phyloP scores from a whole-genome alignment of 2,888 invertebrate species.

The Polietes domitor region DNA sequence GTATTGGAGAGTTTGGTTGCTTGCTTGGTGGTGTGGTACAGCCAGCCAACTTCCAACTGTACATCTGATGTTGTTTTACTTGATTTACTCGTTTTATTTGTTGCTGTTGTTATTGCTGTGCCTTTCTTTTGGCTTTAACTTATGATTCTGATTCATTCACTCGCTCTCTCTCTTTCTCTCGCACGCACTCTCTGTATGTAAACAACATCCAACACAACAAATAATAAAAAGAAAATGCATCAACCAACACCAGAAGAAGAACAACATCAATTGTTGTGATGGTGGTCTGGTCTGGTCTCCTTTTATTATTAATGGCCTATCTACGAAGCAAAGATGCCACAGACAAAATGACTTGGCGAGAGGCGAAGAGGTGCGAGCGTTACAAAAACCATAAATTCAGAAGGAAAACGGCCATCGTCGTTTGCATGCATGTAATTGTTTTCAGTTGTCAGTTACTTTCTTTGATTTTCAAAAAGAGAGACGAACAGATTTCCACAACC shows the following conservation, averaged over 20 bases:
- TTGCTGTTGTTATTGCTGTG: not conserved
- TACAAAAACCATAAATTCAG: no score
- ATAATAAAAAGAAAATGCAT: not conserved
- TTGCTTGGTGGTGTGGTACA: not conserved
- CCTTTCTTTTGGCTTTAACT: not conserved
- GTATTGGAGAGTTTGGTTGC: not conserved
- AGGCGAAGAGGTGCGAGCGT: no score
- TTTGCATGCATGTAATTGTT: no score
- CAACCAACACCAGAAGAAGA: not conserved
- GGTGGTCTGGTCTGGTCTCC: no score
- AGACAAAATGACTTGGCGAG: no score
- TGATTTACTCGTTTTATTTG: conserved; percentile 48
- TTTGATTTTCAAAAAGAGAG: no score
- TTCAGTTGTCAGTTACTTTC: no score
- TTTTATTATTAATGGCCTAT: no score
- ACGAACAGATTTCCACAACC: no score
- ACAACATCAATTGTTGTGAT: no score
- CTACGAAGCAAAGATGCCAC: no score
- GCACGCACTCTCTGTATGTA: not conserved
- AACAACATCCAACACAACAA: not conserved
- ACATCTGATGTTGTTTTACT: conserved; percentile 45
- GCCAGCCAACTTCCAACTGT: conserved; percentile 52
- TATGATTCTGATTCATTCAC: not conserved
- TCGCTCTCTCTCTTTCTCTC: not conserved
- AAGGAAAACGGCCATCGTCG: no score